A percentile compares a stretch with the other conserved stretches of the same genome.
Evolutionary conservation across 2,113 vertebrate species (phyloP).

Genomic region (Lycaon pictus): DNA sequence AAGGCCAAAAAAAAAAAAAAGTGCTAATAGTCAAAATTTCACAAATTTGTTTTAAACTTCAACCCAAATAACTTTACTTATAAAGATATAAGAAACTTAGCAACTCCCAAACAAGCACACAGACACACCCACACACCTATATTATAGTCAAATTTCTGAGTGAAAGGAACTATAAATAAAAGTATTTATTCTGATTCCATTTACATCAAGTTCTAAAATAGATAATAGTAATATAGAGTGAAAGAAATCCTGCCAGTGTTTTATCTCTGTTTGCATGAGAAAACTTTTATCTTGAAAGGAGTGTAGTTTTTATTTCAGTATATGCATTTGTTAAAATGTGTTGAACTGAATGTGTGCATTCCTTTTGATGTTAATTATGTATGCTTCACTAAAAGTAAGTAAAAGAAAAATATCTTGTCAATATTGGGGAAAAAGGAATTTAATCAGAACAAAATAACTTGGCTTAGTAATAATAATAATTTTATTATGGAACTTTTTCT

Average conservation of each 20-base stretch:
- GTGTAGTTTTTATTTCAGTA: background rate
- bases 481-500: background rate
- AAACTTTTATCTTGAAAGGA: background rate
- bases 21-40: background rate
- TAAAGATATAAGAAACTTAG: background rate
- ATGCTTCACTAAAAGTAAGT: background rate
- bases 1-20: background rate
- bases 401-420: background rate
- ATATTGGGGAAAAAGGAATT: background rate
- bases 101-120: background rate
- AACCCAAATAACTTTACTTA: background rate
- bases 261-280: background rate
- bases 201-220: background rate
- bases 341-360: conserved; percentile 12
- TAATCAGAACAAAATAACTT: background rate
- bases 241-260: background rate
- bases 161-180: background rate
- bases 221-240: background rate
- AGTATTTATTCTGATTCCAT: background rate
- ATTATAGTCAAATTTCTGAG: background rate
- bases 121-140: background rate
- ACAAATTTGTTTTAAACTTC: background rate
- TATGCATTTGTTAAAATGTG: conserved; percentile 1
- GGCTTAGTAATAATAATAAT: background rate
- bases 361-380: background rate